Base-by-base conservation (phyloP, 2,797 vertebrate species). In the Picus viridis region DNA sequence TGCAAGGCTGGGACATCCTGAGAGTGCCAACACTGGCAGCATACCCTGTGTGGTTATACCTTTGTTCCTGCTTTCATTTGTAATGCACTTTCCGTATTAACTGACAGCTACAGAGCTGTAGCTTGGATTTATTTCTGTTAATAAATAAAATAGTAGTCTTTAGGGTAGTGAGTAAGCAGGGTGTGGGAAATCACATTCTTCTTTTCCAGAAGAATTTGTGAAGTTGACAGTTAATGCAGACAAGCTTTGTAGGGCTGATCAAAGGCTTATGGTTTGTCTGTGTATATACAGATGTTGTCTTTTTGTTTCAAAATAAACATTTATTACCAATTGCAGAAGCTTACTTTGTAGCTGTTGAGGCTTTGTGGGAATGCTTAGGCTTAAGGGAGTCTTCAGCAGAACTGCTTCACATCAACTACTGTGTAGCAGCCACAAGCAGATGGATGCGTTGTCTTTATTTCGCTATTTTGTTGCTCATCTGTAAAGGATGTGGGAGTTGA, bases 231-330 rank as follows among this genome's bases (percentile, higher is more conserved):
- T 54, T 79, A 69, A 43, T 11, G 29, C 70, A 88, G 88, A 43
- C 22, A 4, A 29, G 73, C 83, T 83, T 91, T 92, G 68, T 63
- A 65, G 70, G 67, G 12, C 32, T 88, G 88, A 91, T 91, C 73
- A 93, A 94, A 94, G 91, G n/a, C 64, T 79, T 79, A 27, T 57
- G 83, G 49, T 53, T 86, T 92, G 75, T 70, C 63, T 93, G 57
- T 72, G 5, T 88, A 16, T 78, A 16, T 69, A 62, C 64, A 75
- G 47, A 58, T 79, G 30, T 62, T 27, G 5, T 83, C 56, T 72
- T 88, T 89, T 83, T 71, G 78, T 83, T 93, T 95, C 43, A 89
- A 83, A 95, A 85, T 45, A 92, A 95, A 88, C 70, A n/a, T 75
- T 90, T 92, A 69, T 86, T 95, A 88, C 87, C 76, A 83, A 22